phyloP scores from a whole-genome alignment of 2,113 vertebrate species.

The Sceloporus undulatus region DNA sequence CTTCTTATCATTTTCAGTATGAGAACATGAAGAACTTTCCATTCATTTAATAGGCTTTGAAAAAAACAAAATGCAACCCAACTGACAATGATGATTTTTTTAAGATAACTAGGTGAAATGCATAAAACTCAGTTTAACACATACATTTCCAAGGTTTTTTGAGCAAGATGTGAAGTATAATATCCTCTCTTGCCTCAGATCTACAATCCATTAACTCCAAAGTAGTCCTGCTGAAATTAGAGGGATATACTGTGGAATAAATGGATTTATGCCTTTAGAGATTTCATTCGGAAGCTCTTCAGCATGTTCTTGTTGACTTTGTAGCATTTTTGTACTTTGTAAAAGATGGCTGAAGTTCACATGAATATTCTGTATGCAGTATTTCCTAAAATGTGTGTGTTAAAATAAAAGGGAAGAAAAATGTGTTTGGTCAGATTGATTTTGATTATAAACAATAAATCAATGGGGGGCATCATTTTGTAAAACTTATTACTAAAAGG shows the following conservation, averaged over 20 bases:
- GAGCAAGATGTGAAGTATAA: slow-evolving; percentile 46
- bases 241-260: slow-evolving; percentile 5
- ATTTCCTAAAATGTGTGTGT: slow-evolving; percentile 57
- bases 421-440: slow-evolving; percentile 46
- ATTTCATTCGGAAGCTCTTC: slow-evolving; percentile 47
- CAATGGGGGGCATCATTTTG: background rate
- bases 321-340: slow-evolving; percentile 41
- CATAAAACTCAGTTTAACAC: slow-evolving; percentile 38
- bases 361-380: slow-evolving; percentile 51
- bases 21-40: background rate
- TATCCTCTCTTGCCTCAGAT: background rate
- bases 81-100: slow-evolving; percentile 17
- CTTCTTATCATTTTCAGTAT: background rate
- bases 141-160: background rate
- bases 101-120: slow-evolving; percentile 1
- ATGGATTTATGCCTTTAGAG: background rate
- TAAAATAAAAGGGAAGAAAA: slow-evolving; percentile 27
- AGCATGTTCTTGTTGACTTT: slow-evolving; percentile 51
- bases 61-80: slow-evolving; percentile 29
- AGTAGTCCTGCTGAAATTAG: background rate
- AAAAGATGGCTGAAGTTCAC: slow-evolving; percentile 21
- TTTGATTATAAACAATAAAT: slow-evolving; percentile 29
- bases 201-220: slow-evolving; percentile 15
- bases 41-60: slow-evolving; percentile 28
- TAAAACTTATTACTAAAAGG: slow-evolving; percentile 9